Evolutionary conservation across 1,140 invertebrate genomes (phyloP).

Genomic region (Calliopsis andreniformis): DNA sequence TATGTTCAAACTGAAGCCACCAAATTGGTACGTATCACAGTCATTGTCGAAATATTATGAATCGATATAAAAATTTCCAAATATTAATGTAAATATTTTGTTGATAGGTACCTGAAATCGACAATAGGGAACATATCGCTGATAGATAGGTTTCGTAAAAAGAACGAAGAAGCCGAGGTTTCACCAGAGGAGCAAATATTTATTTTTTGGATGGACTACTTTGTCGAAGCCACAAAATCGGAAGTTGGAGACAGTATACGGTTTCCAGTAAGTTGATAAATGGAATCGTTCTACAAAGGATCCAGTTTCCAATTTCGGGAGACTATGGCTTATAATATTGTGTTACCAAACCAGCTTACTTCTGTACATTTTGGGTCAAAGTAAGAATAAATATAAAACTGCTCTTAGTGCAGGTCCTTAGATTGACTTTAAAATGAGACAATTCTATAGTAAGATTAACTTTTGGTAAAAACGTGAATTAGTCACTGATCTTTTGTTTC

Average conservation of each 20-base stretch:
- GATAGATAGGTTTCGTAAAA: conserved; percentile 95
- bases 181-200: conserved; percentile 94
- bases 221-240: conserved; percentile 94
- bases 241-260: conserved; percentile 90
- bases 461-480: conserved; percentile 5
- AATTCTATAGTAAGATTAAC: conserved; percentile 36
- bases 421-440: conserved; percentile 57
- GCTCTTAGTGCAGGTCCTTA: conserved; percentile 59
- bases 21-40: conserved; percentile 89
- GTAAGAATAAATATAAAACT: conserved; percentile 68
- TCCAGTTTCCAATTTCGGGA: conserved; percentile 64
- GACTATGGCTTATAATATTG: conserved; percentile 68
- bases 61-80: background rate
- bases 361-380: conserved; percentile 67
- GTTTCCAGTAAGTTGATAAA: conserved; percentile 90
- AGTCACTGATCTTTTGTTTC: conserved; percentile 59
- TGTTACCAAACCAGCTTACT: conserved; percentile 68
- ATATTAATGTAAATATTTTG: conserved; percentile 3
- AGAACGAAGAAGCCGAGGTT: conserved; percentile 85
- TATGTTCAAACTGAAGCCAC: conserved; percentile 99
- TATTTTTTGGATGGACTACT: conserved; percentile 99
- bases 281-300: conserved; percentile 67
- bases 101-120: conserved; percentile 94
- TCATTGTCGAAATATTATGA: background rate
- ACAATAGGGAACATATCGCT: conserved; percentile 98